Base-by-base conservation (phyloP, 2,888 invertebrate species). In the Cheilosia variabilis region DNA sequence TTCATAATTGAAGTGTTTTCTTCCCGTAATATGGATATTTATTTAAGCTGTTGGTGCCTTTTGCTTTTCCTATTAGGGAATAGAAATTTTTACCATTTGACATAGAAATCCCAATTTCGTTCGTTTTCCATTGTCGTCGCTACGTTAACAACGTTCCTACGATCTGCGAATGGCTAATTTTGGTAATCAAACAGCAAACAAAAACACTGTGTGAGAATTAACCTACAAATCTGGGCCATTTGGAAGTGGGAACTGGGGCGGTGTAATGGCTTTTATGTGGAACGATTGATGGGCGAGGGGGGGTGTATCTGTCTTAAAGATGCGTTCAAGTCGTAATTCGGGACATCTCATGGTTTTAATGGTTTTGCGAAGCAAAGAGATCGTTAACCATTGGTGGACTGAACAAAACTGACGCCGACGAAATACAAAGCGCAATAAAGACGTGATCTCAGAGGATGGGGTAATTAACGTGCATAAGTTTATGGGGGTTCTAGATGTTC, bases 111-210 rank as follows among this genome's bases (percentile, higher is more conserved):
- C 53, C 19, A 72, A 82, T 82, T 62, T 68, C 3, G 41, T 52
- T 31, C 45, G 5, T n/a, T 24, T n/a, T 34, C 66, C 41, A 19
- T 60, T 47, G 66, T 53, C 37, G 60, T 45, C 47, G 58, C 7
- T 24, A 55, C 55, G 72, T 68, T 37, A 37, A 37, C 13, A 37
- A 13, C 13, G 37, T 37, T 37, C 13, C 68, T 57, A 75, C 81
- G 63, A 58, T 78, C 68, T 15, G 68, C 73, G 83, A 83, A 83
- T 83, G 37, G 63, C 60, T 83, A 78, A 83, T 83, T 52, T 78
- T 58, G 69, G 17, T 69, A 73, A 75, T 68, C 69, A 83, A 83
- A 78, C 24, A 83, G 24, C 24, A 72, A 73, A 63, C 58, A 47
- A 19, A 53, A 60, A 22, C 43, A 17, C 22, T 15, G 34, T 52